Conservation (phyloP, 2,113 vertebrate genomes). For the Gavia stellata region DNA sequence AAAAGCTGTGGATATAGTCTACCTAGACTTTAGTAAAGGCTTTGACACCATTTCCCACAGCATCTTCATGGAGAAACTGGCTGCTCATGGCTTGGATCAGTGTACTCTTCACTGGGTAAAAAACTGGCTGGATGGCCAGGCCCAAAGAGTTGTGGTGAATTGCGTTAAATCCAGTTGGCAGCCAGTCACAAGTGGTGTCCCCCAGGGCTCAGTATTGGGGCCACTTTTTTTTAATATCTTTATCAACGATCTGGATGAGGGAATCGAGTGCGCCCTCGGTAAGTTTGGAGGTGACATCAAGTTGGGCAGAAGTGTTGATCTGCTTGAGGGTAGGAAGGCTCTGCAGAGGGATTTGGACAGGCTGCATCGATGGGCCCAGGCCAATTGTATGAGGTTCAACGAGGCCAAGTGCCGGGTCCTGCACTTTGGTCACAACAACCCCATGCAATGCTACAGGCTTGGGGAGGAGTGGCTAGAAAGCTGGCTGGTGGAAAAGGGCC, state of each 20-base stretch:
- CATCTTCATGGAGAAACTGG: background rate
- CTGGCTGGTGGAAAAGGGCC: background rate
- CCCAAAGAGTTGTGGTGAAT: background rate
- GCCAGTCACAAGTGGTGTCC: background rate
- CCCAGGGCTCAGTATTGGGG: background rate
- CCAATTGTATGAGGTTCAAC: background rate
- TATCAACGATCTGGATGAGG: background rate
- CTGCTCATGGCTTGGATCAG: background rate
- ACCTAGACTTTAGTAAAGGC: background rate
- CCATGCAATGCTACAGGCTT: background rate
- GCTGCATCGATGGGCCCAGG: rapidly evolving
- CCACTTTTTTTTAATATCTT: background rate
- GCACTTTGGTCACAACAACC: background rate
- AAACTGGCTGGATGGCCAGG: rapidly evolving
- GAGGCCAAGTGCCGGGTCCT: no score
- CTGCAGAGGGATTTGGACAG: background rate
- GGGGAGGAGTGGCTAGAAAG: background rate
- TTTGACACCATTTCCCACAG: background rate
- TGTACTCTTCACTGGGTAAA: background rate
- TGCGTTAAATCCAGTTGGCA: background rate
- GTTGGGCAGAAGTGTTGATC: rapidly evolving
- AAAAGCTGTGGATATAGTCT: background rate
- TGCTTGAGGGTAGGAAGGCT: background rate
- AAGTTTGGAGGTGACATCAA: background rate
- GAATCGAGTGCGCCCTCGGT: rapidly evolving